Base-by-base conservation (phyloP, 2,888 invertebrate genomes). In the Brachypalpus laphriformis region DNA sequence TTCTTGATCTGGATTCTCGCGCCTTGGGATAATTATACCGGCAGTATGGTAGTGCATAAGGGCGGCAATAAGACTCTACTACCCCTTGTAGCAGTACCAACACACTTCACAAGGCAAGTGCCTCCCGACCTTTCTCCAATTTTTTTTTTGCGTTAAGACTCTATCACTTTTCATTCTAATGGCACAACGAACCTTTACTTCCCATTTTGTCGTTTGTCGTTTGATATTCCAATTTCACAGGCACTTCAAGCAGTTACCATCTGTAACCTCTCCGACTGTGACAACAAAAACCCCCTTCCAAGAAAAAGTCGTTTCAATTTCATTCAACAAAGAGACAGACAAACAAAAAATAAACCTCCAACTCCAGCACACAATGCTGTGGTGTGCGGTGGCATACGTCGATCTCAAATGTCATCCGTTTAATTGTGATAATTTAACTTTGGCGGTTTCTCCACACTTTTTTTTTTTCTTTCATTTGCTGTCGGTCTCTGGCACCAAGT, bases 401-500 rank as follows among this genome's bases (percentile, higher is more conserved):
- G 51, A 76, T 82, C 45, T 54, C 37, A 65, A 82, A 82, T 66
- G 76, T 76, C 71, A 82, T 66, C 65, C 71, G 20, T 71, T 76
- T 76, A 76, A 71, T 82, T 82, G 37, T 65, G 49, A 72, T 59
- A 76, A 71, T 76, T 71, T 81, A 63, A 65, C 45, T 40, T 57
- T 57, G 59, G 51, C 51, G 56, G 77, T 70, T 70, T 77, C 42
- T 51, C 61, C n/a, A 28, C 6, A 6, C n/a, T 57, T 8, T 16
- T 61, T 68, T 56, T 8, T 14, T n/a, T n/a, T n/a, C n/a, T n/a
- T n/a, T n/a, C n/a, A n/a, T n/a, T n/a, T n/a, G n/a, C n/a, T 40
- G 14, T 16, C 25, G 47, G 34, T 54, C 42, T 34, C 22, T n/a
- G 47, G n/a, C n/a, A n/a, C n/a, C n/a, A n/a, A n/a, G n/a, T n/a